Base-by-base conservation (phyloP, 2,113 vertebrate species). In the Chloropsis cyanopogon region DNA sequence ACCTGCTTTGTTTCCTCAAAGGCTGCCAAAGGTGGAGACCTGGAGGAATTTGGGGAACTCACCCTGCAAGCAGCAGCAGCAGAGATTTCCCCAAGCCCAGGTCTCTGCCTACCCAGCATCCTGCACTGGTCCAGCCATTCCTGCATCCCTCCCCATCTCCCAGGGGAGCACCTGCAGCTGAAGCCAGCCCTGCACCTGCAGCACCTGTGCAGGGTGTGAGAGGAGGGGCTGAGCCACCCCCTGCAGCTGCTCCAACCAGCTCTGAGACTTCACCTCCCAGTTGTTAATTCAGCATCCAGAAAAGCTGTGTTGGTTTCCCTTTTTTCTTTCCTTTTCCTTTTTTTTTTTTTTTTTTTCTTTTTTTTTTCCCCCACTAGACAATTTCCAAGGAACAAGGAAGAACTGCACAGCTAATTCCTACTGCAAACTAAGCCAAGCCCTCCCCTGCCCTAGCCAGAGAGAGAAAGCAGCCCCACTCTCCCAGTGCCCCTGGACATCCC, bases 1-100 rank as follows among this genome's bases (percentile, higher is more conserved):
- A 21, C 44, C 53, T 93, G 41, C 53, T 85, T 91, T 96, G 81
- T 94, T 87, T 56, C 90, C 90, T 95, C 93, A 64, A 82, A 89
- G 89, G 42, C 86, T 76, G 59, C 33, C 4, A 37, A 80, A 29
- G 52, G 71, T 39, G 71, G 59, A 82, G 60, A 42, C 12, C 25
- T 23, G 15, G 39, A 76, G 63, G 46, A 72, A 80, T 79, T 44
- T 54, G n/a, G 29, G 47, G n/a, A 91, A 59, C 37, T 66, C 68
- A 2, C 26, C 68, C 47, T 42, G 44, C 53, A 46, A 93, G 53
- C 18, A 56, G 41, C 49, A 52, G n/a, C 49, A 54, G 35, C 46
- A 63, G 79, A 82, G 71, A 52, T 83, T 70, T 65, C 54, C 66
- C 42, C 37, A 14, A 0, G 0, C 20, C 37, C 13, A 9, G 35